Conservation (phyloP, 2,888 invertebrate genomes). For the Arctia plantaginis region DNA sequence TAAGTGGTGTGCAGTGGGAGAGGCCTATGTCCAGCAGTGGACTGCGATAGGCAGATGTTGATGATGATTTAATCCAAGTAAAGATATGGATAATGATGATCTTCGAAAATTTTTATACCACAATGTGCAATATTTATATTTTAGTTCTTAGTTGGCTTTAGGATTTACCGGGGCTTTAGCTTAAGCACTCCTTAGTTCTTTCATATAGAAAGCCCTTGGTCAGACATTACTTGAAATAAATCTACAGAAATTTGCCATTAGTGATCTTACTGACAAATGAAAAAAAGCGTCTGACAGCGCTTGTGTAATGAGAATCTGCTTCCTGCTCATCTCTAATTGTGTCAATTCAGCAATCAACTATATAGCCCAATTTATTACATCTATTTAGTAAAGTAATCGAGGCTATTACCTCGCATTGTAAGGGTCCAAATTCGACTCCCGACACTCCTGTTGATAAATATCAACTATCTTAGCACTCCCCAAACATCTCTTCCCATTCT, state of each 20-base stretch:
- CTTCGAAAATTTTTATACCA: neutral
- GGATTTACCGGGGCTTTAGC: no score
- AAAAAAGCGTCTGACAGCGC: neutral
- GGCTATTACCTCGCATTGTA: constrained; percentile 28
- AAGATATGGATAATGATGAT: neutral
- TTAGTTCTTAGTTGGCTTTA: no score
- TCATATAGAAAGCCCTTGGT: no score
- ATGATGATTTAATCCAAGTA: no score
- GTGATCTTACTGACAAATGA: neutral
- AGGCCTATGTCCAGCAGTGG: no score
- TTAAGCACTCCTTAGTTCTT: no score
- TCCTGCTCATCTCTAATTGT: neutral
- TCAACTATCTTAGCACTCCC: constrained; percentile 33
- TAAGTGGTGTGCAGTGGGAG: no score
- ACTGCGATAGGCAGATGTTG: no score
- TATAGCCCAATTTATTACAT: constrained; percentile 26
- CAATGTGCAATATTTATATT: no score
- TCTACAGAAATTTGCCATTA: neutral
- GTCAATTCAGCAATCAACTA: constrained; percentile 10
- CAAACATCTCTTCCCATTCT: constrained; percentile 42
- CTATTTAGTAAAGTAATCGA: constrained; percentile 26
- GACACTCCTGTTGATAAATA: constrained; percentile 34
- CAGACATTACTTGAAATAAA: neutral
- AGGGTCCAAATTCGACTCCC: constrained; percentile 35
- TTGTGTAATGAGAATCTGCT: neutral